Evolutionary conservation across 1,140 invertebrate species (phyloP).

Genomic region (Listronotus bonariensis): DNA sequence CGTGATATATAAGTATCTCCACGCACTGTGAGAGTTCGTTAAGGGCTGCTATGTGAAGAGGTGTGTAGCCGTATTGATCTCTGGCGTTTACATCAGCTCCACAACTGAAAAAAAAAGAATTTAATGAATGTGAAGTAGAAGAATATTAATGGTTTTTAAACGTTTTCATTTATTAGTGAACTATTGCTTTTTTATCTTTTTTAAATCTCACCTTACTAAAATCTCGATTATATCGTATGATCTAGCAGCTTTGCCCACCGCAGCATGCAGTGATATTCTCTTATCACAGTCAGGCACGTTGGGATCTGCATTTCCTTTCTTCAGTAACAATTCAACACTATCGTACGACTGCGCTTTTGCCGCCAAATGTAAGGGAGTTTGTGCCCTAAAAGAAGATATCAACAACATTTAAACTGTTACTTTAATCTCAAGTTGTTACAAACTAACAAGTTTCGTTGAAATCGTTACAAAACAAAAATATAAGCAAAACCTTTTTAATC

Average conservation of each 20-base stretch:
- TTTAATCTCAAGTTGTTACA: too few relatives aligned
- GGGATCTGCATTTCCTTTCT: slow-evolving; percentile 72
- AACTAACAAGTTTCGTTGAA: too few relatives aligned
- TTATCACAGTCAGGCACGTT: slow-evolving; percentile 78
- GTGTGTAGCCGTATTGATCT: slow-evolving; percentile 88
- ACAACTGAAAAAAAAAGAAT: slow-evolving; percentile 58
- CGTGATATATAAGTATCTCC: slow-evolving; percentile 78
- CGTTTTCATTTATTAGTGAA: too few relatives aligned
- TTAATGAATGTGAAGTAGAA: not conserved
- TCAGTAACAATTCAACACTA: slow-evolving; percentile 73
- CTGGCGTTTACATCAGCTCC: slow-evolving; percentile 82
- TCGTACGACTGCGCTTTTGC: slow-evolving; percentile 76
- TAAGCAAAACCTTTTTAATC: too few relatives aligned
- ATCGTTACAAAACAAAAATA: too few relatives aligned
- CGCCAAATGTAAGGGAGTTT: slow-evolving; percentile 78
- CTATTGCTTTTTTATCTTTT: not conserved
- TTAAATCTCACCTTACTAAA: slow-evolving; percentile 58
- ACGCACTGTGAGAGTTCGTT: slow-evolving; percentile 84
- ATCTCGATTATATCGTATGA: slow-evolving; percentile 77
- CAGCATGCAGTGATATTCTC: slow-evolving; percentile 76
- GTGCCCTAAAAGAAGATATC: slow-evolving; percentile 58
- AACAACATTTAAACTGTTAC: too few relatives aligned
- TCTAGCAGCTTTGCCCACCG: slow-evolving; percentile 74
- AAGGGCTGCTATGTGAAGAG: slow-evolving; percentile 83
- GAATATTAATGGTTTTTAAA: not conserved